These are phyloP conservation scores for Tachina fera DNA, from an alignment of 2,888 invertebrate species.

Conservation along the genomic window DNA sequence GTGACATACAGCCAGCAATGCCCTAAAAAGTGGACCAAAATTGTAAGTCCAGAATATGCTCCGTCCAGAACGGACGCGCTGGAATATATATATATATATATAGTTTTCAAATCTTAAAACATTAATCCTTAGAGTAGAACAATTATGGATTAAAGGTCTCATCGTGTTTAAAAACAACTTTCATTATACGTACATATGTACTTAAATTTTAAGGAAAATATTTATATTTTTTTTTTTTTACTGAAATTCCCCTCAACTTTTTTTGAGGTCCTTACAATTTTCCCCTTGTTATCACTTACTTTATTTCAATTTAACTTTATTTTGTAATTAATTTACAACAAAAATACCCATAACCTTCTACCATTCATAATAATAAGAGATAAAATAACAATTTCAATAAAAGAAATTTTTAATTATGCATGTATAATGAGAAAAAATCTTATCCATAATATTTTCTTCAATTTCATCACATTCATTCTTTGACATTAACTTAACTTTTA, in stretches of 20 bases:
- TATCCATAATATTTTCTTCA: slow-evolving; percentile 40
- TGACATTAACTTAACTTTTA: slow-evolving; percentile 49
- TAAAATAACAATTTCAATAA: slow-evolving; percentile 46
- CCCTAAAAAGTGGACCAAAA: too few relatives aligned
- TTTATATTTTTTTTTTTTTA: too few relatives aligned
- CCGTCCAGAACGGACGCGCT: too few relatives aligned
- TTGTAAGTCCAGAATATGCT: too few relatives aligned
- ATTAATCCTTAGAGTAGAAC: too few relatives aligned
- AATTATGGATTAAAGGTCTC: too few relatives aligned
- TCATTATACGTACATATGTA: too few relatives aligned
- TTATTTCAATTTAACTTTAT: slow-evolving; percentile 9
- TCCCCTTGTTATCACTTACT: background rate
- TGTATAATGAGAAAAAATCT: slow-evolving; percentile 20
- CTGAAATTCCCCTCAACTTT: background rate
- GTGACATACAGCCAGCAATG: too few relatives aligned
- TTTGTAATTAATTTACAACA: slow-evolving; percentile 37
- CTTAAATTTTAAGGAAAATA: too few relatives aligned
- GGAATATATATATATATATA: too few relatives aligned
- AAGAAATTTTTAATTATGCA: slow-evolving; percentile 61
- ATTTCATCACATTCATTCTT: slow-evolving; percentile 36
- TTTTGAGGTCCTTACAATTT: background rate
- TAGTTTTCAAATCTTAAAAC: too few relatives aligned
- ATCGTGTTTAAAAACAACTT: too few relatives aligned
- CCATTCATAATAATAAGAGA: slow-evolving; percentile 23
- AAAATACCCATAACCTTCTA: slow-evolving; percentile 29